phyloP scores from a whole-genome alignment of 2,888 invertebrate genomes.

The Adineta ricciae region DNA sequence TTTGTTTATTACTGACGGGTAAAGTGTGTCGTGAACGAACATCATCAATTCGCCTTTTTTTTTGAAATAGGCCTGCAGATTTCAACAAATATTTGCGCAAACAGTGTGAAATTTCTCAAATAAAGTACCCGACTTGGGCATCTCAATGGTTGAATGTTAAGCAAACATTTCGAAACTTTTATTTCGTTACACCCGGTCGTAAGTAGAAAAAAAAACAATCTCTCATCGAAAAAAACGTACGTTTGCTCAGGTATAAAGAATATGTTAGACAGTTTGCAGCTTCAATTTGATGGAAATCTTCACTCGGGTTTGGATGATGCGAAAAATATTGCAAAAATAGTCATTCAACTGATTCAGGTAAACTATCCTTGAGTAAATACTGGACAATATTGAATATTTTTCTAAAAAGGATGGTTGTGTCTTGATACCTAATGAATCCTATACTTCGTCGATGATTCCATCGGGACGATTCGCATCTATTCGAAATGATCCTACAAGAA shows the following conservation, averaged over 20 bases:
- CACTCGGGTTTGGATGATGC: slow-evolving; percentile 57
- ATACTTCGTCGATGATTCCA: too few species aligned
- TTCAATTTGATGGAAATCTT: slow-evolving; percentile 54
- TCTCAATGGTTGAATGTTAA: slow-evolving; percentile 55
- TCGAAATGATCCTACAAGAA: too few species aligned
- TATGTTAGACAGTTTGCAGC: slow-evolving; percentile 53
- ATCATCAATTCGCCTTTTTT: slow-evolving; percentile 36
- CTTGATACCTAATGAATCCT: too few species aligned
- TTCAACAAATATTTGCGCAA: slow-evolving; percentile 56
- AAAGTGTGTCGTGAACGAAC: too few species aligned
- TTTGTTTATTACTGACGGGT: slow-evolving; percentile 56
- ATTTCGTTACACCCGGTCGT: slow-evolving; percentile 40
- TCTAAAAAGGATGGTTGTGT: too few species aligned
- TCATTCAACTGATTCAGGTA: slow-evolving; percentile 52
- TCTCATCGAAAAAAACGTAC: slow-evolving; percentile 35
- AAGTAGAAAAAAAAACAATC: too few species aligned
- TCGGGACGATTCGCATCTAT: too few species aligned
- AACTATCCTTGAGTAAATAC: too few species aligned
- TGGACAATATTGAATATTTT: too few species aligned
- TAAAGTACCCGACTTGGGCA: slow-evolving; percentile 46
- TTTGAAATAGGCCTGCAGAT: slow-evolving; percentile 55
- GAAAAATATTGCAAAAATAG: slow-evolving; percentile 55
- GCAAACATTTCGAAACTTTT: slow-evolving; percentile 53
- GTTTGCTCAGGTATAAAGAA: slow-evolving; percentile 37
- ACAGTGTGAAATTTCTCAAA: slow-evolving; percentile 52